A percentile compares a stretch with the other conserved stretches of the same genome.
Evolutionary conservation across 2,797 vertebrate species (phyloP).

Genomic region (Catamblyrhynchus diadema): DNA sequence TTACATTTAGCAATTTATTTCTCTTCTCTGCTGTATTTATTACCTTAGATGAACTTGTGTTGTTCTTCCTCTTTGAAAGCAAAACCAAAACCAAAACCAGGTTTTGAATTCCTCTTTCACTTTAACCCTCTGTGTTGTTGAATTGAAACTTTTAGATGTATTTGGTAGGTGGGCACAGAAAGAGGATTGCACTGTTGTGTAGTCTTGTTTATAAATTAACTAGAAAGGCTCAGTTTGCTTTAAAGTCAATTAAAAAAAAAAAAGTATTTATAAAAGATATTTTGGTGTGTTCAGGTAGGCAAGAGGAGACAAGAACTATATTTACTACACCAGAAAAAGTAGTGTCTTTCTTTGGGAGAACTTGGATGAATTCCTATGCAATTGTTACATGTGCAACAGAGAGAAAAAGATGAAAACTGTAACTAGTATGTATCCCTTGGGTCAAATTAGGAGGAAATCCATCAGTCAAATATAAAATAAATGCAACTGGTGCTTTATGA

Average conservation of each 20-base stretch:
- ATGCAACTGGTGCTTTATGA: neutral
- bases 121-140: neutral
- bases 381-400: neutral
- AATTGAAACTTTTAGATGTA: fast-evolving
- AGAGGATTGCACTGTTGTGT: neutral
- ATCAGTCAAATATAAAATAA: neutral
- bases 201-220: neutral
- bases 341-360: neutral
- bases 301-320: neutral
- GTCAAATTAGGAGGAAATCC: neutral
- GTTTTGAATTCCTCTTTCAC: neutral
- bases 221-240: neutral
- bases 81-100: neutral
- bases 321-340: neutral
- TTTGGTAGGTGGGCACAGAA: neutral
- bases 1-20: neutral
- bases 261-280: neutral
- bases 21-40: neutral
- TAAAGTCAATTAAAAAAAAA: neutral
- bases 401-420: neutral
- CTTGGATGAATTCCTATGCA: neutral
- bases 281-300: neutral
- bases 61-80: neutral
- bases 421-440: neutral
- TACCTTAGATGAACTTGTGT: neutral